A percentile compares a stretch with the other conserved stretches of the same genome.
Evolutionary conservation across 1,140 invertebrate genomes (phyloP).

Genomic region (Pseudoatta argentina): DNA sequence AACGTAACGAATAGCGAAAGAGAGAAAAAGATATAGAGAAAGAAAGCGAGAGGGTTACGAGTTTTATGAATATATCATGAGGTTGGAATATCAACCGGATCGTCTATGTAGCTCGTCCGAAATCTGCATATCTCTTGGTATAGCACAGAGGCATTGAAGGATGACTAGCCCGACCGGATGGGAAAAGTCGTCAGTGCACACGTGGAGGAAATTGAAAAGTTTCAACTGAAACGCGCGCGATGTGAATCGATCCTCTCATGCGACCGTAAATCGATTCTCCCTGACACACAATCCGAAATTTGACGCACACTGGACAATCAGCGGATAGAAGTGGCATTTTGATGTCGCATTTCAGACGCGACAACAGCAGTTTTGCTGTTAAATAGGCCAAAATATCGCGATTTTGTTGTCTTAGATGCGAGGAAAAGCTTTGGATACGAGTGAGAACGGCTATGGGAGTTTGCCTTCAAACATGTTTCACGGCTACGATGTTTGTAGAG

Average conservation of each 20-base stretch:
- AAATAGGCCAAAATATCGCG: background rate
- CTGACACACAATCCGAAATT: background rate
- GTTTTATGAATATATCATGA: slow-evolving; percentile 75
- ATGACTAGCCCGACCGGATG: slow-evolving; percentile 51
- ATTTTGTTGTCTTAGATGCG: background rate
- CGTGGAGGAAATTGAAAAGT: slow-evolving; percentile 74
- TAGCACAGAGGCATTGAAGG: slow-evolving; percentile 58
- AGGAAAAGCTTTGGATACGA: background rate
- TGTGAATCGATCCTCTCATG: slow-evolving; percentile 25
- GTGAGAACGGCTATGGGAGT: background rate
- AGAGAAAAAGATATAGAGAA: background rate
- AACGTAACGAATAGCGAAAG: slow-evolving; percentile 52
- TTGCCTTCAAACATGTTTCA: slow-evolving; percentile 42
- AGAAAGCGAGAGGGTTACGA: slow-evolving; percentile 15
- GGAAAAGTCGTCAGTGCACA: slow-evolving; percentile 33
- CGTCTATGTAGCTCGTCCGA: slow-evolving; percentile 43
- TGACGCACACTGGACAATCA: slow-evolving; percentile 32
- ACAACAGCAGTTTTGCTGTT: background rate
- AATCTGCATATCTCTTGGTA: slow-evolving; percentile 62
- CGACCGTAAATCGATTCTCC: slow-evolving; percentile 60
- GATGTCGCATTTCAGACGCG: slow-evolving; percentile 22
- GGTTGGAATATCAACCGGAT: slow-evolving; percentile 33
- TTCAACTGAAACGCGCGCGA: slow-evolving; percentile 64
- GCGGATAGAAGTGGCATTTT: background rate
- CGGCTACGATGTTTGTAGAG: slow-evolving; percentile 28